A percentile compares a stretch with the other conserved stretches of the same genome.
Conservation (phyloP, 2,888 invertebrate genomes). For the Monoplex corrugatus region DNA sequence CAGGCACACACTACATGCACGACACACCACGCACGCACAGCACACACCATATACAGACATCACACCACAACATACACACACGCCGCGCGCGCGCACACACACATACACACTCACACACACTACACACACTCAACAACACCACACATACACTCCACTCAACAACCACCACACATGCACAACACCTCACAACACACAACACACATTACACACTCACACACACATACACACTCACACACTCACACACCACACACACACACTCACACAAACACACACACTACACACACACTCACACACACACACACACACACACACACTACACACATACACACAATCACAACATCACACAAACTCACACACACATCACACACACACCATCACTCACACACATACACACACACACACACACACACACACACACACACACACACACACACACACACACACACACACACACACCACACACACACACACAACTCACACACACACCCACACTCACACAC, state of each 20-base stretch:
- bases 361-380: neutral
- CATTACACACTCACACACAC: neutral
- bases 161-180: too few relatives aligned
- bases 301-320: constrained; percentile 12
- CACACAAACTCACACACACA: neutral
- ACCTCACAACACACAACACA: too few relatives aligned
- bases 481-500: too few relatives aligned
- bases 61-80: too few relatives aligned
- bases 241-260: neutral
- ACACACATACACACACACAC: constrained; percentile 27
- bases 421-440: constrained; percentile 12
- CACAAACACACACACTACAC: constrained; percentile 27
- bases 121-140: too few relatives aligned
- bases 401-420: constrained; percentile 6
- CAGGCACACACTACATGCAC: neutral
- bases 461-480: neutral
- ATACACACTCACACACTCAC: too few relatives aligned
- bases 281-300: constrained; percentile 4
- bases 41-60: neutral
- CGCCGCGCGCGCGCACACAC: too few relatives aligned
- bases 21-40: constrained; percentile 13
- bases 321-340: neutral
- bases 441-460: neutral
- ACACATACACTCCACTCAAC: too few relatives aligned
- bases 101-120: too few relatives aligned